Evolutionary conservation across 2,797 vertebrate genomes (phyloP), one percentile per base, ranked within the genome.

Genomic region (Alcedo atthis): DNA sequence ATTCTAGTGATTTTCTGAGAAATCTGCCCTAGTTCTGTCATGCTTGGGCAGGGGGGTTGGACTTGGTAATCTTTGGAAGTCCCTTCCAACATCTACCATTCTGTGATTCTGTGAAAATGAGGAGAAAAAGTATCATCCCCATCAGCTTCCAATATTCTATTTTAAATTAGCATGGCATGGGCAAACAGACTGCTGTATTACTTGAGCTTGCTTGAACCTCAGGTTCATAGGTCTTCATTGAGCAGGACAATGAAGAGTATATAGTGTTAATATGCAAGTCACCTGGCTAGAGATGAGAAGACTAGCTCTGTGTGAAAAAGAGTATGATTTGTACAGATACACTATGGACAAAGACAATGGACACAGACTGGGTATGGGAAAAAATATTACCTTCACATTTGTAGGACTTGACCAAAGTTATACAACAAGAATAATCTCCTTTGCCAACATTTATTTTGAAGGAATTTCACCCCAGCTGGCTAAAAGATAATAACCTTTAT

Each of bases 61-160:
- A 37, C 37, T 37, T 13, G 13, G 37, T 37, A 37, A 37, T 37
- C 37, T 37, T 37, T 37, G 37, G 37, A 37, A 37, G 37, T 37
- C 37, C 37, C 37, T 37, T 37, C 37, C 37, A 37, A 37, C 37
- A 37, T 37, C 37, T 37, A 37, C 37, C 37, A 37, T 37, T 37
- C 37, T 37, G 37, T 37, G 37, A 37, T 37, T 37, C 37, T 37
- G 37, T 37, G 37, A 37, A 37, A 87, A 91, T 33, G 2, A 61
- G 6, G 24, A 59, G 67, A 46, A 58, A 53, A 35, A 28, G 1
- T 6, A 15, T 2, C 2, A 1, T 25, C 2, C 17, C 32, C 10
- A 37, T 57, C 11, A 57, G 53, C 7, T 67, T 81, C 25, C 15
- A 22, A 5, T 45, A 15, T 69, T 26, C 40, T 26, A 21, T 82